Conservation (phyloP, 2,113 vertebrate species). For the Kryptolebias marmoratus region DNA sequence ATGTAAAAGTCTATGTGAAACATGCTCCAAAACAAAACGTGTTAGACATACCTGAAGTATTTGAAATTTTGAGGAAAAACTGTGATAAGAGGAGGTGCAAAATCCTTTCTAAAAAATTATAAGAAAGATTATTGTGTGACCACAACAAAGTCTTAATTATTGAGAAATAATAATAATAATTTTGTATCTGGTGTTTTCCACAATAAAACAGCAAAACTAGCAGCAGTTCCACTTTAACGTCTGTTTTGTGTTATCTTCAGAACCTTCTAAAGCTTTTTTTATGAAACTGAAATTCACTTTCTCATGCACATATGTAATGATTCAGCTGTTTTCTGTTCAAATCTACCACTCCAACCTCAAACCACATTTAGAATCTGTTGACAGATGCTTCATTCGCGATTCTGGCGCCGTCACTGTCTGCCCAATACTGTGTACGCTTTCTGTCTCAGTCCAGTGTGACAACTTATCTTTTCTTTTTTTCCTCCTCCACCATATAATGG, state of each 20-base stretch:
- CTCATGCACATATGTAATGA: slow-evolving; percentile 25
- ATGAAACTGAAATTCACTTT: slow-evolving; percentile 18
- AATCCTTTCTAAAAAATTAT: no score
- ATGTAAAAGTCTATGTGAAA: no score
- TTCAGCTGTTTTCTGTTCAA: slow-evolving; percentile 28
- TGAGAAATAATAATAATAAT: no score
- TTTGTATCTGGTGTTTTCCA: no score
- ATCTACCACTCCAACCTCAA: slow-evolving; percentile 22
- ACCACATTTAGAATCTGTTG: slow-evolving; percentile 15
- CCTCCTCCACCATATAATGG: slow-evolving; percentile 33
- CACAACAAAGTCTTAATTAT: no score
- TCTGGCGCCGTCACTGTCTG: not conserved
- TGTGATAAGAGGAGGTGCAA: no score
- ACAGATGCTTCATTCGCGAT: slow-evolving; percentile 19
- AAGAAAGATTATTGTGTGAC: no score
- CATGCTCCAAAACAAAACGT: no score
- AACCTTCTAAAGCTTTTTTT: slow-evolving; percentile 9
- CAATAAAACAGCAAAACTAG: no score
- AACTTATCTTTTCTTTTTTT: slow-evolving; percentile 12
- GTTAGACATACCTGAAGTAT: no score
- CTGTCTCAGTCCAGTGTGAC: slow-evolving; percentile 23
- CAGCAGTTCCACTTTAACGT: not conserved
- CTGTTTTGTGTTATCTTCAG: not conserved
- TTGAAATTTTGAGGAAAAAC: no score
- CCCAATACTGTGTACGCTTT: slow-evolving; percentile 7